Evolutionary conservation across 37 sponge, comb jelly and placozoan species (phyloP).

Genomic region (Hexactinellida sp.): DNA sequence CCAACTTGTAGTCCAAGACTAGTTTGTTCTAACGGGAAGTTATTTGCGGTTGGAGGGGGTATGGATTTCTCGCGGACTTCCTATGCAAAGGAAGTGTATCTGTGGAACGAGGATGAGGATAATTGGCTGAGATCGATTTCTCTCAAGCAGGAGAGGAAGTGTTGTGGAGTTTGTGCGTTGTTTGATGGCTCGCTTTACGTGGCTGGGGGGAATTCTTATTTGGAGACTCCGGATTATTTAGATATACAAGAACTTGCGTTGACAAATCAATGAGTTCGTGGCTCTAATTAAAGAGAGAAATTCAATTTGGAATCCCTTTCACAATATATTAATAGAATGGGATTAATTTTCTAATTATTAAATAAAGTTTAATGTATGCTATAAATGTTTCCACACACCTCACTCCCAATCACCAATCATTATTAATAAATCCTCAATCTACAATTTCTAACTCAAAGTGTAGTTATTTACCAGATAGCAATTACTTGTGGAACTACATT

Average conservation of each 20-base stretch:
- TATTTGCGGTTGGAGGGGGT: neutral
- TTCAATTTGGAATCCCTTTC: neutral
- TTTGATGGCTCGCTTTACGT: neutral
- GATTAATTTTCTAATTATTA: neutral
- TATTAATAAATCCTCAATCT: too few relatives aligned
- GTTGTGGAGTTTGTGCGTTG: neutral
- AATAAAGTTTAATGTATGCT: neutral
- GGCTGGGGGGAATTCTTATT: neutral
- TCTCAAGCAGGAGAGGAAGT: conserved; percentile 6
- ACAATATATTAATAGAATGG: neutral
- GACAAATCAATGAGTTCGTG: neutral
- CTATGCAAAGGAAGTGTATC: neutral
- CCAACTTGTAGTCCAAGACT: conserved; percentile 14
- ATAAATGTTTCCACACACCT: too few relatives aligned
- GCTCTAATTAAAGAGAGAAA: neutral
- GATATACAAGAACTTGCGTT: conserved; percentile 10
- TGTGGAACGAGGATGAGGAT: neutral
- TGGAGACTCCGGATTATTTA: conserved; percentile 11
- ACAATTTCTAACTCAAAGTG: neutral
- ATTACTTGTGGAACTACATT: neutral
- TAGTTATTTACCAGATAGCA: neutral
- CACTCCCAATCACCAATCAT: too few relatives aligned
- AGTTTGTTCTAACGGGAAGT: neutral
- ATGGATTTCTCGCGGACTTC: neutral
- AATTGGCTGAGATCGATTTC: neutral